Evolutionary conservation across 1,140 invertebrate genomes (phyloP), one percentile per base, ranked within the genome.

Genomic region (Drosophila kikkawai): DNA sequence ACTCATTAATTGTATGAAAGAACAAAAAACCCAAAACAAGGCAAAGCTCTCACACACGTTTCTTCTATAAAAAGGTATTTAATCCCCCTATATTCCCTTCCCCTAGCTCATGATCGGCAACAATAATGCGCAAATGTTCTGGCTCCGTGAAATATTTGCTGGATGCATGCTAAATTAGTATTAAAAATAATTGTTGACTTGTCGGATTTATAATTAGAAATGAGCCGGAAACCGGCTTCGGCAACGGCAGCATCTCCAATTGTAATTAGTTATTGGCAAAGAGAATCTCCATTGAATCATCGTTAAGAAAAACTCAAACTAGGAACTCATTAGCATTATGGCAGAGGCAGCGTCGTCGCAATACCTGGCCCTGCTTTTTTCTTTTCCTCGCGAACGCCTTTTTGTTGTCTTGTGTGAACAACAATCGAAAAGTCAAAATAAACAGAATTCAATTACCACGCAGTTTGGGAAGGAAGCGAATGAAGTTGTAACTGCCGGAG

Each of bases 381-480:
- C 19, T 26, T 22, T 26, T 26, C 45, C 22, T 47, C 45, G 45
- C 12, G 45, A 47, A 47, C 13, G 59, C 36, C 32, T 68, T 45
- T 68, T 68, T 56, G 61, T 61, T 79, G 69, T 64, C 78, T 63
- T 59, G 83, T 88, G 84, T 68, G 84, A 88, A 80, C 79, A 88
- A 80, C 79, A 80, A 84, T 87, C 84, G 73, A 87, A 88, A 87
- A 87, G 84, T 87, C 84, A 87, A 87, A 87, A 84, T 87, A 88
- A 88, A 87, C 63, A 51, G 80, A 84, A 87, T 87, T 80, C 63
- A 80, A 87, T 87, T 87, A 74, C 82, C 82, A 71, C 65, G 56
- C 53, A 26, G 51, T 37, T 37, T 15, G 51, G 51, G 51, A 37
- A 55, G 51, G 51, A 55, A 37, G 51, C 63, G 63, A 80, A 87